phyloP scores from a whole-genome alignment of 2,113 vertebrate genomes.

The Thinocorus orbignyianus region DNA sequence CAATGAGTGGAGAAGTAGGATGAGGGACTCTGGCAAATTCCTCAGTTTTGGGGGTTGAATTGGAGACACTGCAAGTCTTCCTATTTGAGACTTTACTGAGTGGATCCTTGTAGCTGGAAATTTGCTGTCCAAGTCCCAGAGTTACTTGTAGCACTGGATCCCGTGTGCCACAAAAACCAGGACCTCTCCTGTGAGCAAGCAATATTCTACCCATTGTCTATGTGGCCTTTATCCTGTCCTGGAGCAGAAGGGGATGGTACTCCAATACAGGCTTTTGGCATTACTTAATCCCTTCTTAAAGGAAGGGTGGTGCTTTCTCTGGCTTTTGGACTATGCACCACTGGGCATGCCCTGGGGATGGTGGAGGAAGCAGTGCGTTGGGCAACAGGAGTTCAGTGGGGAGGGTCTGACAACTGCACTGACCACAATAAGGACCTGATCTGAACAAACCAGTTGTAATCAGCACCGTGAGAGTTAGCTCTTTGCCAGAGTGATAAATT shows the following conservation, averaged over 20 bases:
- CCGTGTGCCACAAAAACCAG: neutral
- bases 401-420: neutral
- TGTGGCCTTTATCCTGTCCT: neutral
- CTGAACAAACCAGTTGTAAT: neutral
- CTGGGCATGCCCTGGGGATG: neutral
- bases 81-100: neutral
- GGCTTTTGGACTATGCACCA: neutral
- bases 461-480: neutral
- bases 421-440: neutral
- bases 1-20: neutral
- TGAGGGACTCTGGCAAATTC: neutral
- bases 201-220: neutral
- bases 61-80: neutral
- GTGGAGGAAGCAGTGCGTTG: neutral
- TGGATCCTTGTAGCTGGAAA: neutral
- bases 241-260: neutral
- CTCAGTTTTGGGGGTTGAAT: neutral
- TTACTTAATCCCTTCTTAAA: neutral
- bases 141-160: neutral
- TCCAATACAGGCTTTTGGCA: fast-evolving
- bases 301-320: neutral
- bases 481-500: neutral
- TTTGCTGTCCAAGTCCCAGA: neutral
- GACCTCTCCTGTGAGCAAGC: neutral
- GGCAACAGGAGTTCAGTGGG: fast-evolving